Evolutionary conservation across 2,113 vertebrate genomes (phyloP).

Genomic region (Ia io): DNA sequence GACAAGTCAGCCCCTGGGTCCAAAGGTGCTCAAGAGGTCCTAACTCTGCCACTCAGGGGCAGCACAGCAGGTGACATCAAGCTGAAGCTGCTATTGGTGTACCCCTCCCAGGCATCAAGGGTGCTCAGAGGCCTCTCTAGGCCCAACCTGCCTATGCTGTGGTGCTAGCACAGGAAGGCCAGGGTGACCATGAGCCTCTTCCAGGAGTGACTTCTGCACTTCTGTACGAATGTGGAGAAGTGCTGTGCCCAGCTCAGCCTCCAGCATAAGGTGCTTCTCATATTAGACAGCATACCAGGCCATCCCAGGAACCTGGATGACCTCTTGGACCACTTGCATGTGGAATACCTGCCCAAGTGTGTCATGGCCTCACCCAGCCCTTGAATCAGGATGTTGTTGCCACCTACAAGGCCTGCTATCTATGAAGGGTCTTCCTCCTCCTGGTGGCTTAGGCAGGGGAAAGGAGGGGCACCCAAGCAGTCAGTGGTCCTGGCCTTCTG

Average conservation of each 20-base stretch:
- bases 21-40: background rate
- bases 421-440: background rate
- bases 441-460: background rate
- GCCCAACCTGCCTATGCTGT: background rate
- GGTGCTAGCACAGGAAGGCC: background rate
- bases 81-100: slow-evolving; percentile 4
- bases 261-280: background rate
- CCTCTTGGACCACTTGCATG: background rate
- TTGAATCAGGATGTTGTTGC: background rate
- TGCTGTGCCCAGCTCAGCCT: background rate
- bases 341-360: slow-evolving; percentile 17
- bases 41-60: background rate
- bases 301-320: background rate
- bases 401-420: background rate
- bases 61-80: background rate
- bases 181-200: background rate
- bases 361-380: background rate
- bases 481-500: background rate
- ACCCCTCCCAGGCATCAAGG: background rate
- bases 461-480: background rate
- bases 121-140: background rate
- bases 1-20: background rate
- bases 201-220: background rate
- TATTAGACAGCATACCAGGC: background rate
- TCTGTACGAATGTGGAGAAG: background rate